Evolutionary conservation across 2,797 vertebrate genomes (phyloP), one percentile per base, ranked within the genome.

Genomic region (Alosa sapidissima): DNA sequence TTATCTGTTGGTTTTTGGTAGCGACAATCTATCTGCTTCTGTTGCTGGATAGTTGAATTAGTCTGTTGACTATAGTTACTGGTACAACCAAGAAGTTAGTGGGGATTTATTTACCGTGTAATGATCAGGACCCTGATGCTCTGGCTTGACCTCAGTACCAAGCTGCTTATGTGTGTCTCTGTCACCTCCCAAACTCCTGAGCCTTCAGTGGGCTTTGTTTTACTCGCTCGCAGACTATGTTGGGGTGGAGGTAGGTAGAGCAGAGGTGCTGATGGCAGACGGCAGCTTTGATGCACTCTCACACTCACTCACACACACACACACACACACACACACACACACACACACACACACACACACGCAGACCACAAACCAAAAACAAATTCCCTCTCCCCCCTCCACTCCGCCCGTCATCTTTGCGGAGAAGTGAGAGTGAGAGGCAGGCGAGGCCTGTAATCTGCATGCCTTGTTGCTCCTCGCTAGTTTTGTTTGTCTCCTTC

Each of bases 391-490:
- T 16, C 16, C 55, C 55, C 55, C 55, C 55, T 6, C 33, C 48
- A 49, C 33, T 84, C 54, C 21, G 54, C 60, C 47, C 82, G n/a
- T 84, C 86, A 52, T 82, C 83, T 84, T 84, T 84, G 72, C 81
- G 7, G 19, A 8, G 5, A 47, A 47, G 72, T 47, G 72, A 78
- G 84, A 89, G 82, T 68, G 85, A 85, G 72, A 86, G 72, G 72
- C 81, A 83, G 87, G 84, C 87, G 24, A 82, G 52, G 82, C 87
- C 85, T 84, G 84, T 84, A 81, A 83, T 87, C 85, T 82, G 41
- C 84, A 24, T 84, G 58, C 68, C 28, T 49, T 78, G 36, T 78
- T 78, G 36, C 54, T 83, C 41, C 2, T 9, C n/a, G 13, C 47
- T 62, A 3, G 47, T 75, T 86, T 85, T 48, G 62, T 84, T 87